Evolutionary conservation across 2,888 invertebrate genomes (phyloP), one percentile per base, ranked within the genome.

Genomic region (Panzeria rudis): DNA sequence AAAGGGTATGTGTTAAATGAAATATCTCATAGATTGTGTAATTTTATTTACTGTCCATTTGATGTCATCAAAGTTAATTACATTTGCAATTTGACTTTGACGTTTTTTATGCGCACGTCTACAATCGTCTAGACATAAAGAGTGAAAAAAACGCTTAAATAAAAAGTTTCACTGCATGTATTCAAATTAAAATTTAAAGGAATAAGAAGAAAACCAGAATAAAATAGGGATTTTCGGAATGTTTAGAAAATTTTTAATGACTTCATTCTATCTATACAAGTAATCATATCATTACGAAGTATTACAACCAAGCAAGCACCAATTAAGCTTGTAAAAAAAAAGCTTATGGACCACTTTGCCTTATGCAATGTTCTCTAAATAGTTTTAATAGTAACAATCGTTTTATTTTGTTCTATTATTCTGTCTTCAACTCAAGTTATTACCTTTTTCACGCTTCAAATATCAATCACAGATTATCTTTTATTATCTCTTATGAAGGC

Each of bases 61-160:
- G 72, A 81, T 84, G 84, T 77, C 81, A 77, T 72, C 61, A 76
- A 81, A 76, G 84, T 81, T 73, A 81, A 84, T 81, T 84, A 44
- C 68, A 81, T 73, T 84, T 69, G 73, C 72, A 72, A 78, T 84
- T 81, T 84, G 50, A 81, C 73, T 73, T 75, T 73, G 62, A 75
- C 68, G 68, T 68, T 66, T 81, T 80, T 66, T 81, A 62, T 62
- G 59, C n/a, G 17, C 47, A 62, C 54, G 77, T 81, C 84, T 77
- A 50, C 54, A 80, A 54, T 44, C 54, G 84, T 84, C 84, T 84
- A 84, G 84, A 84, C 84, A 32, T 50, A 15, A 47, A 4, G 32
- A 52, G 62, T 38, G 17, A 7, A 64, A 54, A 41, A 29, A 5
- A 35, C 3, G 23, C 56, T 8, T 62, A 35, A 69, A 54, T 62